Evolutionary conservation across 2,113 vertebrate species (phyloP), one percentile per base, ranked within the genome.

Genomic region (Gnathonemus echidnorhynchus): DNA sequence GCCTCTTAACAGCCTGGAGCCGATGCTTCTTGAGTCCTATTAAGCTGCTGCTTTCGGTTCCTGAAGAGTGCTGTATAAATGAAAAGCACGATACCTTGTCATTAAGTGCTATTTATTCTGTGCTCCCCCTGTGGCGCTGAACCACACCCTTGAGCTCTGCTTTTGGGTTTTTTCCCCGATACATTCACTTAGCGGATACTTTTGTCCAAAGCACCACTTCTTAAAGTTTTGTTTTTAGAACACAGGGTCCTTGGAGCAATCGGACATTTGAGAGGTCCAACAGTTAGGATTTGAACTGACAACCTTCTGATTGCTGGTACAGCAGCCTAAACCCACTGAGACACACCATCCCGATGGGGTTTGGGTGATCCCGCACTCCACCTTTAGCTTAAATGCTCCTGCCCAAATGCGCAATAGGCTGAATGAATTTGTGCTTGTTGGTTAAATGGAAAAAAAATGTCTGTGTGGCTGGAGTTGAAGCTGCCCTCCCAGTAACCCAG

Each of bases 51-150:
- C 62, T 70, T 31, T 70, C n/a, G 3, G 10, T 27, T 31, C n/a
- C 62, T 70, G 62, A 70, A 31, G n/a, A 31, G 7, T n/a, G 9
- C 58, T 27, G 9, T 70, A 11, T 31, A 66, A 66, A 66, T 66
- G 10, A 70, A 70, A 70, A 31, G 62, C n/a, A 31, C n/a, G n/a
- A 13, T 31, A 70, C 62, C n/a, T 70, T 70, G n/a, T 70, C 89
- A 91, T 85, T 92, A 84, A 56, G 86, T 80, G 91, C 88, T 94
- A 91, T 95, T 94, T 95, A 91, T 93, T 91, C 93, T 87, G 85
- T 88, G 80, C 89, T 88, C 88, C 4, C 91, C 91, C 90, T 45
- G 92, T 92, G 92, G 90, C 91, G 91, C 86, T 89, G 88, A 92
- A 92, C 90, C 90, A 74, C 86, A 90, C 90, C 90, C 88, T 31